Conservation (phyloP, 2,888 invertebrate genomes). For the Pantelozetes paolii region DNA sequence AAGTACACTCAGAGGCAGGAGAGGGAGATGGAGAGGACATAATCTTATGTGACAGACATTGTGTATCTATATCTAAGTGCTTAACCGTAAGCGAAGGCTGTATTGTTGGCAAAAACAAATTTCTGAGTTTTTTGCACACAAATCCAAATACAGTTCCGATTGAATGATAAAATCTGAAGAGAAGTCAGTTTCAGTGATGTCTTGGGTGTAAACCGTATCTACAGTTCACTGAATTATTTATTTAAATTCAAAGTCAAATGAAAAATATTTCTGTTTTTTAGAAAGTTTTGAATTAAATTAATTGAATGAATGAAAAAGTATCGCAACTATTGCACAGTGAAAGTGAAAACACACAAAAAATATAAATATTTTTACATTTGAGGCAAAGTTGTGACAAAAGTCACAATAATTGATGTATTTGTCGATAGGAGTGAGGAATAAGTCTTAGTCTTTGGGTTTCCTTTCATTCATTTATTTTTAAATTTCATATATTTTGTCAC, state of each 20-base stretch:
- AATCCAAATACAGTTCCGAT: slow-evolving; percentile 28
- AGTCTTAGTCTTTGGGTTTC: not conserved
- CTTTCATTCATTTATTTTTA: not conserved
- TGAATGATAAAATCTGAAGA: not conserved
- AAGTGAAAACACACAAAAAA: not conserved
- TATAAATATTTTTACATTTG: not conserved
- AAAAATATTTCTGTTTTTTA: no score
- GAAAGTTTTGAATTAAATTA: not conserved
- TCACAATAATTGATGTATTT: slow-evolving; percentile 23
- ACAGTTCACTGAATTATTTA: no score
- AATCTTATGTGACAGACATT: not conserved
- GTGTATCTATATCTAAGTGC: not conserved
- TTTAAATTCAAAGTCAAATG: no score
- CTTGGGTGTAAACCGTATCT: no score
- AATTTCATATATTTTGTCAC: not conserved
- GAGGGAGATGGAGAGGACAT: not conserved
- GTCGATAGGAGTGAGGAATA: not conserved
- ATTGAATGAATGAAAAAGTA: not conserved
- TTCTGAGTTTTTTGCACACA: not conserved
- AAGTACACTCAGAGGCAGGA: no score
- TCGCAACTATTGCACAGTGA: not conserved
- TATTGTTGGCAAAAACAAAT: slow-evolving; percentile 32
- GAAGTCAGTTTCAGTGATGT: no score
- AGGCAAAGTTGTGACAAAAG: not conserved
- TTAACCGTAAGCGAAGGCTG: not conserved